Percentiles rank a stretch among this genome's conserved stretches.
Conservation (phyloP, 2,888 invertebrate genomes). For the Steinernema carpocapsae region DNA sequence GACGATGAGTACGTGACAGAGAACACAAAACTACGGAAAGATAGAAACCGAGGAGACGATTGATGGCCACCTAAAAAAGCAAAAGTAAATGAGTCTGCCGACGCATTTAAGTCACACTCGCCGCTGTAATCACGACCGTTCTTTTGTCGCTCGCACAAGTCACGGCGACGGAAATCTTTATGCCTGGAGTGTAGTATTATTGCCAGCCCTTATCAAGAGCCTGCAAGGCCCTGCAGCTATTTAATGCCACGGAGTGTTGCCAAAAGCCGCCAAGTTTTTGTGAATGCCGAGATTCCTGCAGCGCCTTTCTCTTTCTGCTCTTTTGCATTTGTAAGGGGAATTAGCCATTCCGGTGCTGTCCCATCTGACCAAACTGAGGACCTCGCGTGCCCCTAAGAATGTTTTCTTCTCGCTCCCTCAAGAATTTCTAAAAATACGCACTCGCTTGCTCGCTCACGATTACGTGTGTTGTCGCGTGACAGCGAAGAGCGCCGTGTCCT, state of each 20-base stretch:
- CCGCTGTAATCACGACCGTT: background rate
- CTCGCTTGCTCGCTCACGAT: background rate
- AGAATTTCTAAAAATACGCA: conserved; percentile 14
- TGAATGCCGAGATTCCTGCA: no score
- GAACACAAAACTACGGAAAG: background rate
- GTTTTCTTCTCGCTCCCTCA: conserved; percentile 4
- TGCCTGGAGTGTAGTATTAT: background rate
- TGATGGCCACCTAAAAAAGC: background rate
- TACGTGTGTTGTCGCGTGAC: conserved; percentile 33
- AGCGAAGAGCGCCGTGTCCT: background rate
- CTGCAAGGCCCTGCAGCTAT: background rate
- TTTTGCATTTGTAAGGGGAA: background rate
- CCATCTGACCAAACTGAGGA: conserved; percentile 19
- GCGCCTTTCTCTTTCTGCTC: no score
- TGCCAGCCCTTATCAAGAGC: background rate
- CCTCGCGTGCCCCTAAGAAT: background rate
- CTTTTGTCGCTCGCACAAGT: background rate
- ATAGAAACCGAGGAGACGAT: background rate
- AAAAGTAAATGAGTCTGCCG: conserved; percentile 10
- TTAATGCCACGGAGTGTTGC: background rate
- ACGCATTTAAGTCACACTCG: background rate
- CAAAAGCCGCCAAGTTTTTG: no score
- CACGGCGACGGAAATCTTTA: background rate
- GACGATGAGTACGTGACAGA: conserved; percentile 1
- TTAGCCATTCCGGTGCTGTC: background rate